These are phyloP conservation scores for Pungitius pungitius DNA, from an alignment of 2,113 vertebrate species.

Conservation along the genomic window DNA sequence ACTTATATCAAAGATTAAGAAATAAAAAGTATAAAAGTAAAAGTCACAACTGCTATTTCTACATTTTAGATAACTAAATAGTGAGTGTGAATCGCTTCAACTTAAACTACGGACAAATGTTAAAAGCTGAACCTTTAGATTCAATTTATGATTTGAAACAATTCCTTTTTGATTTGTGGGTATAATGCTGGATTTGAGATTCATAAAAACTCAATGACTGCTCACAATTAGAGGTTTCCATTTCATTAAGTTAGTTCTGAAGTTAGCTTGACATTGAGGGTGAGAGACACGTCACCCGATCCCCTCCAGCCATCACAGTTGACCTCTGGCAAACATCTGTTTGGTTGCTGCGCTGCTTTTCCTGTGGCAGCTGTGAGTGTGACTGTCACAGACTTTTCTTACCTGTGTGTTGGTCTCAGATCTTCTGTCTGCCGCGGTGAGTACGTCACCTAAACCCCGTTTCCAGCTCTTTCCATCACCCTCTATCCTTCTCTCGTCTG, in stretches of 20 bases:
- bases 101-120: background rate
- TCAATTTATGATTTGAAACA: background rate
- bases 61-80: background rate
- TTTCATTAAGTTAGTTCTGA: background rate
- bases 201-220: background rate
- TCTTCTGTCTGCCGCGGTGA: slow-evolving; percentile 25
- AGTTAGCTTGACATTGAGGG: slow-evolving; percentile 12
- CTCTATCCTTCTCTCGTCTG: slow-evolving; percentile 9
- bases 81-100: too few species aligned
- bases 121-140: background rate
- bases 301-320: slow-evolving; percentile 21
- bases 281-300: slow-evolving; percentile 18
- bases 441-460: slow-evolving; percentile 38
- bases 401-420: slow-evolving; percentile 30
- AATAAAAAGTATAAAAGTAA: background rate
- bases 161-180: background rate
- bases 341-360: slow-evolving; percentile 29
- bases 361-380: slow-evolving; percentile 14
- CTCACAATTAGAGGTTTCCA: background rate
- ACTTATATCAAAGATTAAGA: background rate
- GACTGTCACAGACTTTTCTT: slow-evolving; percentile 28
- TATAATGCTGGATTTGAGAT: slow-evolving; percentile 1
- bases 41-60: background rate
- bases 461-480: slow-evolving; percentile 7
- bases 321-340: slow-evolving; percentile 25